Base-by-base conservation (phyloP, 2,888 invertebrate species). In the Chydorus sphaericus region DNA sequence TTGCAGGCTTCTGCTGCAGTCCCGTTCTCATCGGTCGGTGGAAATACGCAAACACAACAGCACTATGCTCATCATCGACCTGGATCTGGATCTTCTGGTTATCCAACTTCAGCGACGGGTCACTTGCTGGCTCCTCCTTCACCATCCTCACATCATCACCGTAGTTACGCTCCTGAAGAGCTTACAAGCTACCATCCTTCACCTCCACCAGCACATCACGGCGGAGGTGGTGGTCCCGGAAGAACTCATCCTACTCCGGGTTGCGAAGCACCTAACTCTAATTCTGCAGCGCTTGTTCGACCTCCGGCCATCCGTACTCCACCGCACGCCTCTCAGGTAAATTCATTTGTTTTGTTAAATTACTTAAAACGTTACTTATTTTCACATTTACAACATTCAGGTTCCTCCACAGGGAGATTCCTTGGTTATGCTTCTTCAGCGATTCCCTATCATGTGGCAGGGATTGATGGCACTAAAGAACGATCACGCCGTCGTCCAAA, bases 361-460 rank as follows among this genome's bases (percentile, higher is more conserved):
- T n/a, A n/a, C n/a, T n/a, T n/a, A n/a, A n/a, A n/a, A n/a, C n/a
- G n/a, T n/a, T n/a, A n/a, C n/a, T n/a, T n/a, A n/a, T n/a, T n/a
- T n/a, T n/a, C n/a, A n/a, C n/a, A n/a, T n/a, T n/a, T n/a, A n/a
- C n/a, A n/a, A n/a, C n/a, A n/a, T n/a, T n/a, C n/a, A n/a, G n/a
- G 83, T 84, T 63, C 84, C 86, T 62, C 81, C 84, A 56, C 87
- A 86, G 67, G 85, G 84, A 6, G 88, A 89, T 71, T 83, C 85
- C 55, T 73, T 89, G 62, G 77, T 86, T 62, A 85, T 83, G 75
- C 70, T 90, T 55, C 74, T 90, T 16, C 80, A 92, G 81, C 82
- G 89, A 58, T 93, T 93, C 71, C 94, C 94, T 10, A 85, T 93
- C 48, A 89, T 94, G 85, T 97, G 97, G 97, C 93, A 94, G 73